Base-by-base conservation (phyloP, 2,113 vertebrate species). In the Scomber scombrus region DNA sequence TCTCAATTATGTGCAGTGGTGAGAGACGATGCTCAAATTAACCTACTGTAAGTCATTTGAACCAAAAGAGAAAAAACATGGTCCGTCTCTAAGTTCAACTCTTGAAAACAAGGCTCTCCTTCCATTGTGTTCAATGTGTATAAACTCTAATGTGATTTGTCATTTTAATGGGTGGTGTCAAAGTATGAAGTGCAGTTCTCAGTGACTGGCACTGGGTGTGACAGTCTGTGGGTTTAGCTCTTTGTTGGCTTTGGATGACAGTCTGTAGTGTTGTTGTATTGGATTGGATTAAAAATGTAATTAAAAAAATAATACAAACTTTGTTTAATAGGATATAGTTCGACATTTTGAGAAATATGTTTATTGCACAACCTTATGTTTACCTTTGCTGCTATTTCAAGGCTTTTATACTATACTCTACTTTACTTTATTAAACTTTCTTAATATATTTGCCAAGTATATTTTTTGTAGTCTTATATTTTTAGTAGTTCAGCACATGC, bases 181-280 rank as follows among this genome's bases (percentile, higher is more conserved):
- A 26, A 70, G 11, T 52, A 49, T 63, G 56, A 66, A 19, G 6
- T 60, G 23, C 2, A 18, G 13, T 26, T 26, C 23, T 26, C 23
- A 4, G 1, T 46, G 55, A 47, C 50, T 50, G 64, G 5, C 63
- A 26, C 12, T 51, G 71, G 87, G 82, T 84, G 86, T 69, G 85
- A 85, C 78, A 12, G 43, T 7, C 3, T 8, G 12, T 60, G 16
- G 62, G 18, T 23, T 60, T 3, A 56, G 49, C 75, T 54, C 4
- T 61, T 21, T 26, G 23, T 26, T 26, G 23, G 23, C 23, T 26
- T 26, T n/a, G n/a, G n/a, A 26, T 26, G 23, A 0, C 1, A 63
- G 43, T 23, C 49, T 51, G 29, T 11, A 23, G 11, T 49, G 34
- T 9, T 9, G 43, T 19, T 45, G 11, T 46, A 6, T 51, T 21